Conservation (phyloP, 2,797 vertebrate genomes). For the Falco biarmicus region DNA sequence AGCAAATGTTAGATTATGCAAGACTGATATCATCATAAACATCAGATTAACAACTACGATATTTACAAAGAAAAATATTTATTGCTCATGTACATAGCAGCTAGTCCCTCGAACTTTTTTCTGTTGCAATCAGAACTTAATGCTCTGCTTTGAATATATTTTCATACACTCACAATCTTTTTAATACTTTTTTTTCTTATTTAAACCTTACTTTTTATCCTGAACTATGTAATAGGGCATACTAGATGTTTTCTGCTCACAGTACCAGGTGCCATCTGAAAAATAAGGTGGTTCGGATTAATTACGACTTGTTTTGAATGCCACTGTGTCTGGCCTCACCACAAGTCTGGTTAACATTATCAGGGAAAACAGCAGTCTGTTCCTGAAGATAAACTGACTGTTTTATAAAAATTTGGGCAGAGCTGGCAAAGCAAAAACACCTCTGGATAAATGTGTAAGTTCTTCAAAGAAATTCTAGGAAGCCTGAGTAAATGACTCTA, state of each 20-base stretch:
- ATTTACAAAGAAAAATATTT: neutral
- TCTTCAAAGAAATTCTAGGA: slow-evolving; percentile 10
- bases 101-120: neutral
- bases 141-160: neutral
- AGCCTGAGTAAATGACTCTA: neutral
- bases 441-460: neutral
- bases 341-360: slow-evolving; percentile 39
- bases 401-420: slow-evolving; percentile 2
- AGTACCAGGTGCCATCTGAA: slow-evolving; percentile 1
- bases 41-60: neutral
- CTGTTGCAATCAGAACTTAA: neutral
- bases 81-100: neutral
- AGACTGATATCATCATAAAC: neutral
- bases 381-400: slow-evolving; percentile 36
- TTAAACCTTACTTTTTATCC: neutral
- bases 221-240: neutral
- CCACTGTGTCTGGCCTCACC: slow-evolving; percentile 33
- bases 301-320: slow-evolving; percentile 31
- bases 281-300: slow-evolving; percentile 5
- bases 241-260: neutral
- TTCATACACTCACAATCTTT: neutral
- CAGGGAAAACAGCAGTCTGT: slow-evolving; percentile 26
- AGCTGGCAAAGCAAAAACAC: neutral
- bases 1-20: slow-evolving; percentile 10
- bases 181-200: neutral